Percentiles rank a stretch among this genome's conserved stretches.
Evolutionary conservation across 2,888 invertebrate genomes (phyloP).

Genomic region (Callinectes sapidus): DNA sequence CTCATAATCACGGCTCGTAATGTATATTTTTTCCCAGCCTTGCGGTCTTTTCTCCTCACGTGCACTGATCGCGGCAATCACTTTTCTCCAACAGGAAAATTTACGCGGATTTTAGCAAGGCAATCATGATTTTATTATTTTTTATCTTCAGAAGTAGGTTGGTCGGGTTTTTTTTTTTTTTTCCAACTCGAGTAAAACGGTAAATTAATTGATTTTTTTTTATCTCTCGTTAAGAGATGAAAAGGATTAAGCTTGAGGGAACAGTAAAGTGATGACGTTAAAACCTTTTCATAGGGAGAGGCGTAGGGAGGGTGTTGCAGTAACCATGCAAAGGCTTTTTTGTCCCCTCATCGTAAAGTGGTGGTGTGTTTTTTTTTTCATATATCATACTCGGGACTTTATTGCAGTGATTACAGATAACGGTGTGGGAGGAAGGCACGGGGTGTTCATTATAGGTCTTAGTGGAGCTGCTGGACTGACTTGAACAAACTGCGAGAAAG

Average conservation of each 20-base stretch:
- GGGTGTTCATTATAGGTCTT: not conserved
- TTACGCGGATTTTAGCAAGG: not conserved
- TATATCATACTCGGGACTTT: not conserved
- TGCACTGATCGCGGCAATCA: not conserved
- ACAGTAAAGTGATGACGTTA: not conserved
- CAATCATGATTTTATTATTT: not conserved
- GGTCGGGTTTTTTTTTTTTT: not conserved
- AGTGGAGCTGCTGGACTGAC: no score
- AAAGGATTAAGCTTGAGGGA: not conserved
- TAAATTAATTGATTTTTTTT: not conserved
- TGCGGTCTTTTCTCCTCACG: not conserved
- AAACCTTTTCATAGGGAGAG: not conserved
- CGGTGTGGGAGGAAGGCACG: not conserved
- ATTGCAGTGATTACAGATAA: not conserved
- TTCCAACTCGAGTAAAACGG: not conserved
- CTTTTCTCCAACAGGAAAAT: not conserved
- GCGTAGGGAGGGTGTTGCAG: not conserved
- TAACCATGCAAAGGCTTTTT: not conserved
- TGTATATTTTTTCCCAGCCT: not conserved
- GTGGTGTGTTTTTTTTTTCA: not conserved
- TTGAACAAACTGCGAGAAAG: no score
- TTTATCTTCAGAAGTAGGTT: not conserved
- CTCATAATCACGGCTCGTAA: not conserved
- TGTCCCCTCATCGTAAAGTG: not conserved
- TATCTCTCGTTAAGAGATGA: not conserved